Conservation (phyloP, 2,797 vertebrate species). For the Arnoldichthys spilopterus region DNA sequence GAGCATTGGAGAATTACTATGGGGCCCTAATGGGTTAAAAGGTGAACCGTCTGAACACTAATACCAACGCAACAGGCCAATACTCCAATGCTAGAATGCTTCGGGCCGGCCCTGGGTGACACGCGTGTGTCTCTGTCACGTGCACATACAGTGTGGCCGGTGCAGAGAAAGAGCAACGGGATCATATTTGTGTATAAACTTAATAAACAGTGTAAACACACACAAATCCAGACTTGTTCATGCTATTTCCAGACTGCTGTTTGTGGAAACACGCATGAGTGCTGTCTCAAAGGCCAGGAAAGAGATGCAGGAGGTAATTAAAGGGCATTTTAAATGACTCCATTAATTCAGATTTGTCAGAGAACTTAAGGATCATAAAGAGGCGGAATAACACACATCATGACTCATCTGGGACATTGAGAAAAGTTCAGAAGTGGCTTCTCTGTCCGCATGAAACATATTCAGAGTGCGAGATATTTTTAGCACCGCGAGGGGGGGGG, state of each 20-base stretch:
- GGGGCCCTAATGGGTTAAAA: too few species aligned
- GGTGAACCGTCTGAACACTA: too few species aligned
- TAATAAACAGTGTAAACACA: conserved; percentile 11
- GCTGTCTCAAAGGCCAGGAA: conserved; percentile 41
- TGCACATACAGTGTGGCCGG: too few species aligned
- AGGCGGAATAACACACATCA: conserved; percentile 73
- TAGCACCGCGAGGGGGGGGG: conserved; percentile 61
- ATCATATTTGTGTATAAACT: conserved; percentile 1
- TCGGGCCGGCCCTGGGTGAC: too few species aligned
- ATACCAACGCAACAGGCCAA: too few species aligned
- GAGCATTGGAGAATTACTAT: too few species aligned
- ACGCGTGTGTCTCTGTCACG: too few species aligned
- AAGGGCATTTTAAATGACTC: conserved; percentile 67
- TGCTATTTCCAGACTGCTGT: conserved; percentile 60
- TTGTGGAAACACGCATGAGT: conserved; percentile 51
- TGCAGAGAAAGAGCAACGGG: too few species aligned
- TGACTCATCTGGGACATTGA: conserved; percentile 75
- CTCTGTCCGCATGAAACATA: conserved; percentile 72
- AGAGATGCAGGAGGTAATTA: conserved; percentile 52
- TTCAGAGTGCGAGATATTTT: conserved; percentile 61
- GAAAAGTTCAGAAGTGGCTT: conserved; percentile 68
- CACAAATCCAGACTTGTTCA: conserved; percentile 38
- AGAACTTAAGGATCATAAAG: conserved; percentile 65
- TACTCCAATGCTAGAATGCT: too few species aligned
- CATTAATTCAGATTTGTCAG: conserved; percentile 45